Percentiles rank a stretch among this genome's conserved stretches.
phyloP scores from a whole-genome alignment of 2,797 vertebrate genomes.

The Atherinosoma microstoma region DNA sequence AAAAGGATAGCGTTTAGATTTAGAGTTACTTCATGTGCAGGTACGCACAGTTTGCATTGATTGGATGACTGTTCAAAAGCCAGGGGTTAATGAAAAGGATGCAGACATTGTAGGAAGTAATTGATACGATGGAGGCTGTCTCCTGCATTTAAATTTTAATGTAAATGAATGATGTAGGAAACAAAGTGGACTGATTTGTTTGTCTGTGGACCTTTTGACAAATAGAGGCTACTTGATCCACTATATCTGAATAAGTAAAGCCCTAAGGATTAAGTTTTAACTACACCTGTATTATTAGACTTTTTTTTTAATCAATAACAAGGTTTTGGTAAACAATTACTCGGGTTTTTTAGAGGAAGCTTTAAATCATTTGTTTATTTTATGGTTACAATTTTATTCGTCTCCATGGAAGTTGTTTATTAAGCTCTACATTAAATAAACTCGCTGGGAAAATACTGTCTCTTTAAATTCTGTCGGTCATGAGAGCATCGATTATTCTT shows the following conservation, averaged over 20 bases:
- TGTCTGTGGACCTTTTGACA: conserved; percentile 51
- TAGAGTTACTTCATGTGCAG: neutral
- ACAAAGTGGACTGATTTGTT: conserved; percentile 83
- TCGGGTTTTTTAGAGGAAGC: neutral
- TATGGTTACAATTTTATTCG: neutral
- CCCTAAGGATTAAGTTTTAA: conserved; percentile 46
- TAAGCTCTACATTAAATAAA: neutral
- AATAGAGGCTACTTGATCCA: conserved; percentile 57
- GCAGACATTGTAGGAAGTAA: conserved; percentile 63
- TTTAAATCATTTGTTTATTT: neutral
- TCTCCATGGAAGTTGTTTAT: neutral
- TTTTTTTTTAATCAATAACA: neutral
- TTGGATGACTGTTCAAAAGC: conserved; percentile 26
- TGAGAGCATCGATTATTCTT: conserved; percentile 14
- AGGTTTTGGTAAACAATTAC: neutral
- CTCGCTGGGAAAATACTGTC: conserved; percentile 27
- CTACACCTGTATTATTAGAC: neutral
- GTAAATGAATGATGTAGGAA: conserved; percentile 83
- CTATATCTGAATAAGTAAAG: conserved; percentile 77
- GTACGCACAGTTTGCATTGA: neutral
- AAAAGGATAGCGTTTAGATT: neutral
- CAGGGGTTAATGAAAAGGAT: conserved; percentile 66
- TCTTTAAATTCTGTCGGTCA: conserved; percentile 73
- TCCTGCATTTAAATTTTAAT: conserved; percentile 79
- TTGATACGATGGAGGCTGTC: conserved; percentile 57